These are phyloP conservation scores for Drosophila melanocephala DNA, from an alignment of 2,888 invertebrate genomes.

Conservation along the genomic window DNA sequence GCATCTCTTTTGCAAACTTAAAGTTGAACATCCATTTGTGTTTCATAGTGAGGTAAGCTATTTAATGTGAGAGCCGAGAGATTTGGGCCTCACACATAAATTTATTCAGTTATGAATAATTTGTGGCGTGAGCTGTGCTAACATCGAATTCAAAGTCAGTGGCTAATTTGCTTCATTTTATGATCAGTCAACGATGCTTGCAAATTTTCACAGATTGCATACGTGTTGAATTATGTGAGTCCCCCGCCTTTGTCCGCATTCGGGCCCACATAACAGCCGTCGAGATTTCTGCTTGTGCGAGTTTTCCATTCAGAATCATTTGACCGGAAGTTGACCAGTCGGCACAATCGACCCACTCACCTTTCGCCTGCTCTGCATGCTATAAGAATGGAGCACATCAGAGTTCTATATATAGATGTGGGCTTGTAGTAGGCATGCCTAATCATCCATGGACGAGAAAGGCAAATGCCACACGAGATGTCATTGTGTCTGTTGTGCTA, in stretches of 20 bases:
- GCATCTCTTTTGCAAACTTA: neutral
- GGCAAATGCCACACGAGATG: slow-evolving; percentile 69
- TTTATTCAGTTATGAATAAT: slow-evolving; percentile 62
- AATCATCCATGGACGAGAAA: slow-evolving; percentile 71
- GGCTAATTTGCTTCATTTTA: slow-evolving; percentile 77
- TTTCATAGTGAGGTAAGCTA: neutral
- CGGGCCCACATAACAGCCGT: neutral
- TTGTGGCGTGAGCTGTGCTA: slow-evolving; percentile 49
- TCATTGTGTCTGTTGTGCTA: slow-evolving; percentile 35
- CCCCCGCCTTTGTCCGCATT: neutral
- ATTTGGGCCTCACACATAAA: neutral
- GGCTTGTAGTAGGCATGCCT: slow-evolving; percentile 49
- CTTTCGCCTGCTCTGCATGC: slow-evolving; percentile 33
- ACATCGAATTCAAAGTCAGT: slow-evolving; percentile 49
- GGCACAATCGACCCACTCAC: slow-evolving; percentile 74
- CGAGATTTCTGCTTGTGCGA: slow-evolving; percentile 59
- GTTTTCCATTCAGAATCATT: slow-evolving; percentile 65
- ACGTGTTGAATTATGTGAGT: slow-evolving; percentile 54
- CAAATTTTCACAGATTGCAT: slow-evolving; percentile 68
- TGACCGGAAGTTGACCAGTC: slow-evolving; percentile 80
- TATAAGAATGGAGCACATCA: neutral
- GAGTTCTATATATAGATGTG: slow-evolving; percentile 2
- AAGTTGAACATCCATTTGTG: neutral
- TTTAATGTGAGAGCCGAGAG: neutral
- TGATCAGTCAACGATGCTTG: slow-evolving; percentile 68